A percentile compares a stretch with the other conserved stretches of the same genome.
Evolutionary conservation across 2,888 invertebrate genomes (phyloP).

Genomic region (Erynnis tages): DNA sequence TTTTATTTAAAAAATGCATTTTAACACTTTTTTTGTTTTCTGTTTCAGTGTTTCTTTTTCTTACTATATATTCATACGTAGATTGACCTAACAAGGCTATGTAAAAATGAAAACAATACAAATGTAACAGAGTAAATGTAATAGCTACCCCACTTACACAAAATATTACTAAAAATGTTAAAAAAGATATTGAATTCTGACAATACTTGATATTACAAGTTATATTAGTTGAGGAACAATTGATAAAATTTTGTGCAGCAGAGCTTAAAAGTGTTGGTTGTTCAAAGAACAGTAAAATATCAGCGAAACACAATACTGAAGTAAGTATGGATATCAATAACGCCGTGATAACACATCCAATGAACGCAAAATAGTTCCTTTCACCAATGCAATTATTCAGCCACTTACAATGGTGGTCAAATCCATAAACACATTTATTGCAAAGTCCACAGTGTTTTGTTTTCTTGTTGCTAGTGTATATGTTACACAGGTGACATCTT

Average conservation of each 20-base stretch:
- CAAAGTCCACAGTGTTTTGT: slow-evolving; percentile 98
- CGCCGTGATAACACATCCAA: slow-evolving; percentile 90
- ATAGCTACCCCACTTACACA: slow-evolving; percentile 88
- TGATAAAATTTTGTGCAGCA: slow-evolving; percentile 74
- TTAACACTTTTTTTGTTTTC: slow-evolving; percentile 44
- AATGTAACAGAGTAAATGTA: slow-evolving; percentile 88
- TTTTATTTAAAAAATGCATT: slow-evolving; percentile 31
- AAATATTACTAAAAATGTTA: slow-evolving; percentile 76
- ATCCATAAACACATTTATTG: slow-evolving; percentile 97
- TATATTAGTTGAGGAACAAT: slow-evolving; percentile 49
- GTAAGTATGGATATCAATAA: slow-evolving; percentile 87
- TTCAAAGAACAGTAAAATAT: slow-evolving; percentile 84
- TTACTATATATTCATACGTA: slow-evolving; percentile 92
- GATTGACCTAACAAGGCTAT: slow-evolving; percentile 92
- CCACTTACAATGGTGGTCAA: slow-evolving; percentile 99
- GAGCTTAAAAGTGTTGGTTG: slow-evolving; percentile 82
- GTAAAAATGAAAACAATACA: slow-evolving; percentile 94
- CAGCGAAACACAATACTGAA: slow-evolving; percentile 85
- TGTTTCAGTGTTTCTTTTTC: slow-evolving; percentile 46
- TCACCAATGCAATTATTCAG: slow-evolving; percentile 97
- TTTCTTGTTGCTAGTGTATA: slow-evolving; percentile 86
- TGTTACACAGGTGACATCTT: slow-evolving; percentile 95
- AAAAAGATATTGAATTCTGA: slow-evolving; percentile 56
- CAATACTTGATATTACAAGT: slow-evolving; percentile 47
- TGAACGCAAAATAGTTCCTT: slow-evolving; percentile 92